A percentile compares a stretch with the other conserved stretches of the same genome.
phyloP scores from a whole-genome alignment of 2,113 vertebrate genomes.

The Cheirogaleus medius region DNA sequence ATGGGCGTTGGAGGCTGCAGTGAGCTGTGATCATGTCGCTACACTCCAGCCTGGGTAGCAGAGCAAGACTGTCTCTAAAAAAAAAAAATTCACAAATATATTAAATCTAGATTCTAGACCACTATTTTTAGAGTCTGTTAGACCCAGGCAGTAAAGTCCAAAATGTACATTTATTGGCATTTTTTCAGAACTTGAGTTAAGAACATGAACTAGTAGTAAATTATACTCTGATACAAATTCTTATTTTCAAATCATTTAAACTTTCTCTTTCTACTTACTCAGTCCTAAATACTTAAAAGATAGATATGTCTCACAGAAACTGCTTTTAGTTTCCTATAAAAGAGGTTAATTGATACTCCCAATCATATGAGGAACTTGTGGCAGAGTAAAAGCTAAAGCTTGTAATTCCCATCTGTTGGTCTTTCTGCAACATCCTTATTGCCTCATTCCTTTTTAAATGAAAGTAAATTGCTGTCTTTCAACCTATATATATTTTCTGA shows the following conservation, averaged over 20 bases:
- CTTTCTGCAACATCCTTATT: background rate
- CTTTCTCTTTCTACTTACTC: background rate
- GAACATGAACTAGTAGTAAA: conserved; percentile 3
- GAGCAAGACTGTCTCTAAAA: too few species aligned
- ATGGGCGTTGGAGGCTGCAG: background rate
- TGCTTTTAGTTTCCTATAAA: background rate
- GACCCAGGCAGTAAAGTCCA: background rate
- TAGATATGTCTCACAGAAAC: background rate
- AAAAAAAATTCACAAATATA: background rate
- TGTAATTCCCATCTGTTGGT: background rate
- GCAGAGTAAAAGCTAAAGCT: background rate
- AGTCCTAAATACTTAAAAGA: conserved; percentile 1
- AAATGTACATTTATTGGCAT: background rate
- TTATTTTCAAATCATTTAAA: conserved; percentile 9
- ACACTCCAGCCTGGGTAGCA: too few species aligned
- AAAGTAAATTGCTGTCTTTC: background rate
- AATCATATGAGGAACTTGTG: background rate
- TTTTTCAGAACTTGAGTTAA: background rate
- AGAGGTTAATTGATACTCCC: background rate
- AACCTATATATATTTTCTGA: background rate
- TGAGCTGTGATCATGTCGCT: too few species aligned
- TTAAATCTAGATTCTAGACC: conserved; percentile 20
- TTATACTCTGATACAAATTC: background rate
- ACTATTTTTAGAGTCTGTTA: background rate
- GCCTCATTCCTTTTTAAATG: background rate